phyloP scores from a whole-genome alignment of 2,797 vertebrate genomes.

The Meda fulgida region DNA sequence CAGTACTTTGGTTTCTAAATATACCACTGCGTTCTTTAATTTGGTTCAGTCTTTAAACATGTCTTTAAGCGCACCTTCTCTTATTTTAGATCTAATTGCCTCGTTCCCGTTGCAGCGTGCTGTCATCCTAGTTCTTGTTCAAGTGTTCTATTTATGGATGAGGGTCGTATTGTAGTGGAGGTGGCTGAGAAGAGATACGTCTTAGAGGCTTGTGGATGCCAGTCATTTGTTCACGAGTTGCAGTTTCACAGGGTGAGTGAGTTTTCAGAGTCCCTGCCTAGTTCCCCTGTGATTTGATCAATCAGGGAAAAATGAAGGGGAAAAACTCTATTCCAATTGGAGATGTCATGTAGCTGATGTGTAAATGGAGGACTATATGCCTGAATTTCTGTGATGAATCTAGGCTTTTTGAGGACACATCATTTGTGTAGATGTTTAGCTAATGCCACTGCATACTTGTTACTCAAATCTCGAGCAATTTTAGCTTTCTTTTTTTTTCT shows the following conservation, averaged over 20 bases:
- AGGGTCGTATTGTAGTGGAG: not conserved
- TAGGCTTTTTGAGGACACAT: not conserved
- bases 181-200: not conserved
- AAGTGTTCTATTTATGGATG: conserved; percentile 41
- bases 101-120: not conserved
- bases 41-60: conserved; percentile 17
- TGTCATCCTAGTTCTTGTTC: conserved; percentile 28
- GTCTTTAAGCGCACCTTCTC: conserved; percentile 14
- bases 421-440: not conserved
- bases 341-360: conserved; percentile 27
- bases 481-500: not conserved
- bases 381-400: not conserved
- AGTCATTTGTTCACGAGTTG: not conserved
- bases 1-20: conserved; percentile 41
- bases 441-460: not conserved
- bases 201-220: not conserved
- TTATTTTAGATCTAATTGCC: conserved; percentile 31
- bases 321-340: conserved; percentile 21
- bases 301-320: conserved; percentile 18
- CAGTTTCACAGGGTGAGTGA: not conserved
- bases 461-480: not conserved
- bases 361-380: not conserved
- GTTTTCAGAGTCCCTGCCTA: not conserved
- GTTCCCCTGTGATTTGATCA: conserved; percentile 31
- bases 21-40: conserved; percentile 30